Evolutionary conservation across 2,113 vertebrate genomes (phyloP).

Genomic region (Uropsilus gracilis): DNA sequence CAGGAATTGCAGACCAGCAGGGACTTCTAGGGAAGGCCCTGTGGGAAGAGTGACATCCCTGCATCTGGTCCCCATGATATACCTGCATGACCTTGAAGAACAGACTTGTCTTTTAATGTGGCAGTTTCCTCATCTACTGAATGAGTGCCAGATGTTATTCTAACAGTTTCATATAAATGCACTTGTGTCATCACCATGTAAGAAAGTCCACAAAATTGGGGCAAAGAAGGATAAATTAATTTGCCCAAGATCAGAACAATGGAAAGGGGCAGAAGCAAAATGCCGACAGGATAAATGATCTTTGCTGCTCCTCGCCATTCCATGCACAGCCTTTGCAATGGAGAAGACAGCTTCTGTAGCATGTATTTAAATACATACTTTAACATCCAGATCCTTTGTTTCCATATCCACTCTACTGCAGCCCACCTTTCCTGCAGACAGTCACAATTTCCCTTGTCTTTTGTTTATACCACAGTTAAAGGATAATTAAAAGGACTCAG

Average conservation of each 20-base stretch:
- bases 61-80: too few relatives aligned
- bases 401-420: background rate
- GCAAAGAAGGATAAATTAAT: background rate
- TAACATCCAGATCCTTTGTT: background rate
- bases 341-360: background rate
- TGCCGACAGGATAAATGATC: too few relatives aligned
- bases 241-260: background rate
- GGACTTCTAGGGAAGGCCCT: background rate
- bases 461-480: constrained; percentile 30
- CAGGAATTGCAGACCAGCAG: background rate
- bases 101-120: too few relatives aligned
- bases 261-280: background rate
- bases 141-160: background rate
- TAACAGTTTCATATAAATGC: background rate
- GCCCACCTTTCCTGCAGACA: background rate
- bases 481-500: constrained; percentile 39
- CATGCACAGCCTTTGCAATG: background rate
- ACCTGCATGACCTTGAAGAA: too few relatives aligned
- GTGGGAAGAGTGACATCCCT: background rate
- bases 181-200: background rate
- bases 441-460: background rate
- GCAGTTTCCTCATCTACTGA: too few relatives aligned
- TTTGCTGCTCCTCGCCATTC: too few relatives aligned
- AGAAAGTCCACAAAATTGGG: background rate
- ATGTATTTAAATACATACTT: background rate